phyloP scores from a whole-genome alignment of 2,888 invertebrate genomes.

The Ashinkailepas kermadecensis region DNA sequence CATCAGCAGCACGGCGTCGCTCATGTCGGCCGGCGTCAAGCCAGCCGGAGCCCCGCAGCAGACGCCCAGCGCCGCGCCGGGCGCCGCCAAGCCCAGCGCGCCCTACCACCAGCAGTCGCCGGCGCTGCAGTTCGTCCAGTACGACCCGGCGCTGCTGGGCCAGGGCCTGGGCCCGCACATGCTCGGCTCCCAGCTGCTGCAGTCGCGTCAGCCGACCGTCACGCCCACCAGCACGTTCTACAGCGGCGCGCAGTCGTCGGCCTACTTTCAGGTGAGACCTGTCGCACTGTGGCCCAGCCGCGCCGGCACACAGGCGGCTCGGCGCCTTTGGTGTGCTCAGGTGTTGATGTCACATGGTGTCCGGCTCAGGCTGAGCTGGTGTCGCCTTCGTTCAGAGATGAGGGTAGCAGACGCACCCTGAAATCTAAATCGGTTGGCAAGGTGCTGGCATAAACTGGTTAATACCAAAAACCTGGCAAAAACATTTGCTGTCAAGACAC shows the following conservation, averaged over 20 bases:
- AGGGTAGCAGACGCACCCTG: too few species aligned
- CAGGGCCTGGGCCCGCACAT: constrained; percentile 33
- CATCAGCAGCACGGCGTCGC: constrained; percentile 31
- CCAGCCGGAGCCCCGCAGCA: constrained; percentile 32
- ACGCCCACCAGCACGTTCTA: constrained; percentile 24
- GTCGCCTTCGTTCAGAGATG: too few species aligned
- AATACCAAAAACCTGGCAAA: too few species aligned
- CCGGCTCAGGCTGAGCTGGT: too few species aligned
- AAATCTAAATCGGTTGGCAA: too few species aligned
- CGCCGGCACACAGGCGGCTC: too few species aligned
- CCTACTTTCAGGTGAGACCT: constrained; percentile 8
- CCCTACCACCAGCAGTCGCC: constrained; percentile 33
- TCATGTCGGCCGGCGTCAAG: constrained; percentile 34
- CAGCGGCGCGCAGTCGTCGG: constrained; percentile 13
- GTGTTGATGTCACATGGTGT: too few species aligned
- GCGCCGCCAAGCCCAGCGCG: neutral
- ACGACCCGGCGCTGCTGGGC: constrained; percentile 30
- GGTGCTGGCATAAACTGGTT: too few species aligned
- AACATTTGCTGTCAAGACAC: too few species aligned
- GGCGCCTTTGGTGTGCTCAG: too few species aligned
- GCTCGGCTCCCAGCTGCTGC: constrained; percentile 33
- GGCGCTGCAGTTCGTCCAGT: constrained; percentile 31
- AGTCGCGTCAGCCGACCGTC: constrained; percentile 24
- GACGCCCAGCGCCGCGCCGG: neutral
- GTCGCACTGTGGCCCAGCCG: neutral